These are phyloP conservation scores for Nemoura dubitans DNA, from an alignment of 2,888 invertebrate genomes.

Conservation along the genomic window DNA sequence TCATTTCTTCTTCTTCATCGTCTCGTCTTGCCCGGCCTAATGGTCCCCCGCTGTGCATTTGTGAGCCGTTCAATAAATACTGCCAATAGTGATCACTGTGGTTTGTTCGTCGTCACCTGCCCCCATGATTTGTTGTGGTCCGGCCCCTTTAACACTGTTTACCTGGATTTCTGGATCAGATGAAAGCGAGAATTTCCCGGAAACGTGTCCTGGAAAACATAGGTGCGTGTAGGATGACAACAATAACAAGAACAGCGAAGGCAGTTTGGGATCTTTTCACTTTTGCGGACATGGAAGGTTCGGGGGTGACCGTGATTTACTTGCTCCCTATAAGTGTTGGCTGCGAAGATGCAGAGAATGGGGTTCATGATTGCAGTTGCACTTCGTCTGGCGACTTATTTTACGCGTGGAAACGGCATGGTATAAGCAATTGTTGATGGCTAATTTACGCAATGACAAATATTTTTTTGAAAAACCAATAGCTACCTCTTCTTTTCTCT, in stretches of 20 bases:
- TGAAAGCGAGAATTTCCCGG: not conserved
- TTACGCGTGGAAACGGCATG: too few relatives aligned
- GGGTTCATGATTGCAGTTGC: not conserved
- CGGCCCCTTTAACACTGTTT: not conserved
- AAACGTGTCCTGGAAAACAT: not conserved
- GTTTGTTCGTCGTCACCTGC: not conserved
- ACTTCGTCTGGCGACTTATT: too few relatives aligned
- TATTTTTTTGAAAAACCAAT: too few relatives aligned
- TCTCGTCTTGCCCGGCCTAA: not conserved
- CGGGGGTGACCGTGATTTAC: not conserved
- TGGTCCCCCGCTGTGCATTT: not conserved
- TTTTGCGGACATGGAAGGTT: not conserved
- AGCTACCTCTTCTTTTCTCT: too few relatives aligned
- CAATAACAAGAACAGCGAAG: not conserved
- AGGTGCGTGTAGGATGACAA: not conserved
- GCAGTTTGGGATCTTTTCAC: not conserved
- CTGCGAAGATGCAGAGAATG: too few relatives aligned
- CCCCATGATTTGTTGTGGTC: not conserved
- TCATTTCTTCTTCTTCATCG: not conserved
- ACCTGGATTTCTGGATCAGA: not conserved
- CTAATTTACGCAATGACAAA: too few relatives aligned
- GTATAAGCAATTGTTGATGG: too few relatives aligned
- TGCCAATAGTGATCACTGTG: conserved; percentile 4
- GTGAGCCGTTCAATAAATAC: not conserved
- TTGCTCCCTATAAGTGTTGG: not conserved